Conservation (phyloP, 2,888 invertebrate species). For the Clivina fossor region DNA sequence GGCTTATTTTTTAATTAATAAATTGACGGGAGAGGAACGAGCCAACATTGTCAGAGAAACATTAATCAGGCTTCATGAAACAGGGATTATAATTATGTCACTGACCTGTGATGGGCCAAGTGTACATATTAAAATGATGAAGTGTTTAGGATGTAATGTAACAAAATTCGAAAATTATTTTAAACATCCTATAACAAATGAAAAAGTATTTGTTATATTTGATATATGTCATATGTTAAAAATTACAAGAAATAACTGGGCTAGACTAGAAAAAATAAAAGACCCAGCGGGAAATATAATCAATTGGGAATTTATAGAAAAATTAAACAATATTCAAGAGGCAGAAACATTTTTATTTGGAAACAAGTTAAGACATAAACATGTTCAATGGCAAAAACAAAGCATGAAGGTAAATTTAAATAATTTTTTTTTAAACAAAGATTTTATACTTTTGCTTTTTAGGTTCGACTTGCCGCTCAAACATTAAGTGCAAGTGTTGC, state of each 20-base stretch:
- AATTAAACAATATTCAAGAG: neutral
- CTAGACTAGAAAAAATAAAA: neutral
- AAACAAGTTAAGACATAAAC: neutral
- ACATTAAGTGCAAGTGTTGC: no score
- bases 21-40: neutral
- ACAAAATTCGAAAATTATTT: neutral
- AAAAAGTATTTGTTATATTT: constrained; percentile 2
- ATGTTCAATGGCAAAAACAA: neutral
- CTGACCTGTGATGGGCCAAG: neutral
- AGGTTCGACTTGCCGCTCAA: no score
- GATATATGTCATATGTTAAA: constrained; percentile 2
- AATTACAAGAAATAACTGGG: neutral
- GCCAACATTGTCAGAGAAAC: neutral
- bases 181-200: neutral
- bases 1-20: neutral
- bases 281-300: neutral
- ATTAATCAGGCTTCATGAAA: neutral
- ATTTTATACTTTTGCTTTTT: no score
- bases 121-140: neutral
- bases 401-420: constrained; percentile 2
- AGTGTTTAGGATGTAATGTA: neutral
- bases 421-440: no score
- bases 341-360: neutral
- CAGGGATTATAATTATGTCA: constrained; percentile 1
- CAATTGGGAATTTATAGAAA: neutral